These are phyloP conservation scores for Hypercompe scribonia DNA, from an alignment of 2,888 invertebrate genomes.

Conservation along the genomic window DNA sequence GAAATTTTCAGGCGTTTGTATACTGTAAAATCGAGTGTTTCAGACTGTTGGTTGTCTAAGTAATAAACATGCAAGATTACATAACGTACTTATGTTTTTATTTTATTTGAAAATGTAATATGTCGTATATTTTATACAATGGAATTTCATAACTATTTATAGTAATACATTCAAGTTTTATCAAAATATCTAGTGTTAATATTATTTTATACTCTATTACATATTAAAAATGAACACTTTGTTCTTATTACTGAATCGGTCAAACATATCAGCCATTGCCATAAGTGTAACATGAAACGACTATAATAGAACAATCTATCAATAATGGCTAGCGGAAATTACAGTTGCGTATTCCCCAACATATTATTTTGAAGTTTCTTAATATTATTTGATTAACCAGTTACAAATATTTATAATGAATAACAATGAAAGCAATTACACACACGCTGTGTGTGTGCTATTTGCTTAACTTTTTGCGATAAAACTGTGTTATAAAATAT, in stretches of 20 bases:
- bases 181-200: not conserved
- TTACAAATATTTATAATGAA: not conserved
- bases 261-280: not conserved
- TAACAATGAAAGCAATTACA: not conserved
- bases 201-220: not conserved
- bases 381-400: not conserved
- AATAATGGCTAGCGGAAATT: constrained; percentile 30
- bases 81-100: not conserved
- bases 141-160: not conserved
- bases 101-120: not conserved
- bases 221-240: not conserved
- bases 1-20: constrained; percentile 9
- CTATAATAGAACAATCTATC: constrained; percentile 14
- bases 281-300: constrained; percentile 22
- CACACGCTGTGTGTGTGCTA: not conserved
- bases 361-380: not conserved
- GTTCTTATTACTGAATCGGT: not conserved
- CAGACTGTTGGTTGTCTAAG: not conserved
- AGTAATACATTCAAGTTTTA: no score
- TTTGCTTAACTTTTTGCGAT: not conserved
- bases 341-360: constrained; percentile 17
- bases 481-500: no score
- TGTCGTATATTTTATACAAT: not conserved
- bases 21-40: not conserved
- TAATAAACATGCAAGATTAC: not conserved